Evolutionary conservation across 2,113 vertebrate genomes (phyloP), one percentile per base, ranked within the genome.

Genomic region (Crotalus horridus): DNA sequence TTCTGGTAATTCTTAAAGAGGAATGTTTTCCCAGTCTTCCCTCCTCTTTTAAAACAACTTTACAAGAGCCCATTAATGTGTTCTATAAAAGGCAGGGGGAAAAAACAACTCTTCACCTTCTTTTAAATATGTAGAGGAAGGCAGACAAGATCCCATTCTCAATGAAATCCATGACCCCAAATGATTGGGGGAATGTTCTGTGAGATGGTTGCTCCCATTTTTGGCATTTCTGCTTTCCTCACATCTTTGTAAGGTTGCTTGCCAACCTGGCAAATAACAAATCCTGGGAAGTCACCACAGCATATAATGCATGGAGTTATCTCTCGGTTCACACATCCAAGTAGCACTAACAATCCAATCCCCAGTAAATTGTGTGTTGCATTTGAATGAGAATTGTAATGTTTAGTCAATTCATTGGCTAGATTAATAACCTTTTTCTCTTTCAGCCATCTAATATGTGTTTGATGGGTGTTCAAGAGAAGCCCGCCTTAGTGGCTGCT

Each of bases 1-100:
- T 92, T 89, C 92, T 89, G 92, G 93, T 95, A 94, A 89, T 33
- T 58, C 39, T 85, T 61, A 91, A 91, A 59, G 86, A 17, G 33
- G 7, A 39, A 10, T 90, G 33, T 4, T 88, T 20, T 12, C 20
- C 85, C 46, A 88, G 58, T 53, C 43, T 17, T 89, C 43, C 46
- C 58, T n/a, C 43, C 17, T 55, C 20, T 92, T 89, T 94, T 33
- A 15, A 13, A 58, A 13, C 54, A 61, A 24, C 11, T 59, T 85
- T 0, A 0, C 33, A 2, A 69, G 48, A 43, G 53, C 33, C 33
- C 24, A 43, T 48, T 58, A 26, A 33, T 85, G 13, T 58, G 26
- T 43, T 89, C 85, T 39, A 43, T 81, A 48, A 58, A 85, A 58
- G 5, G 39, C 53, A 12, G 26, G 1, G 23, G 5, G 2, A 11